Conservation (phyloP, 2,888 invertebrate species). For the Biston stratarius region DNA sequence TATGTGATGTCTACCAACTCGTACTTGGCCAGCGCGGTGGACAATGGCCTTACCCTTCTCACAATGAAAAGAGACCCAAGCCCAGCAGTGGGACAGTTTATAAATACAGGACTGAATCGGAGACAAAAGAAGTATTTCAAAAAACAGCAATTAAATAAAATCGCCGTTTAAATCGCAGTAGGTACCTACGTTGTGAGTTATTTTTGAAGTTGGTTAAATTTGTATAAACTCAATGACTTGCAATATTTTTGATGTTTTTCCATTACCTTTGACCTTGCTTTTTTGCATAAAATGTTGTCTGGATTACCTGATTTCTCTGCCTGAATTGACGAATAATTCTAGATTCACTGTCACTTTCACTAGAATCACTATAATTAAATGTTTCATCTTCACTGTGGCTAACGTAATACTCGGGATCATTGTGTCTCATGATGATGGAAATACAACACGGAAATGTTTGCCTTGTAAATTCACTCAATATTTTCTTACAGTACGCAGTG, state of each 20-base stretch:
- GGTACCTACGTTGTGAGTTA: not conserved
- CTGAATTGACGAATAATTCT: constrained; percentile 48
- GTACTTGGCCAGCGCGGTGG: no score
- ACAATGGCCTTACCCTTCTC: no score
- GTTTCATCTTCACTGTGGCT: constrained; percentile 23
- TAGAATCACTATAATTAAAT: constrained; percentile 40
- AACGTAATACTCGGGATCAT: constrained; percentile 2
- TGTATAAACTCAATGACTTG: constrained; percentile 6
- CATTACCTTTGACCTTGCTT: constrained; percentile 18
- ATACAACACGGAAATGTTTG: not conserved
- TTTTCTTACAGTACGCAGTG: no score
- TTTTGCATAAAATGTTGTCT: not conserved
- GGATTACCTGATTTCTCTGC: constrained; percentile 35
- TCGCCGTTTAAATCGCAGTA: no score
- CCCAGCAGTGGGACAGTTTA: no score
- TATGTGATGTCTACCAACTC: no score
- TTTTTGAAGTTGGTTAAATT: not conserved
- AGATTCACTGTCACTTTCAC: constrained; percentile 53
- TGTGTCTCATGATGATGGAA: not conserved
- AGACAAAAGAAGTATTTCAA: no score
- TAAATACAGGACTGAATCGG: no score
- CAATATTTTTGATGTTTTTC: constrained; percentile 9
- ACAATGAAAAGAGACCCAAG: no score
- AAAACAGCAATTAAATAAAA: no score
- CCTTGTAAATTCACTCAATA: no score